A percentile compares a stretch with the other conserved stretches of the same genome.
Conservation (phyloP, 1,140 invertebrate species). For the Plodia interpunctella region DNA sequence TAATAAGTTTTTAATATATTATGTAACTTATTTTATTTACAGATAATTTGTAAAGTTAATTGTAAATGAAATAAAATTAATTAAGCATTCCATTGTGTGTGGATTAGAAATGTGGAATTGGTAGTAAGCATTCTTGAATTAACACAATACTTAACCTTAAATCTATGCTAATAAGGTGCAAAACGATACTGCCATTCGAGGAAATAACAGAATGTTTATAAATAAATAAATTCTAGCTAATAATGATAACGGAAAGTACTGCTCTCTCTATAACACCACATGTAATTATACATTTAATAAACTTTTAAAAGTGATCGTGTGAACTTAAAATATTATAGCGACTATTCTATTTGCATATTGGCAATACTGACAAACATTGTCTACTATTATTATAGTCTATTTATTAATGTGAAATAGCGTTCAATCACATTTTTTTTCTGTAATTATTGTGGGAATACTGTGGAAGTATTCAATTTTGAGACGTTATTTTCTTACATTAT, state of each 20-base stretch:
- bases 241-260: conserved; percentile 43
- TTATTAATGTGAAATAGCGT: too few relatives aligned
- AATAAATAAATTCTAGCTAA: conserved; percentile 24
- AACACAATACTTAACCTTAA: conserved; percentile 31
- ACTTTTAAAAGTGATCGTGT: conserved; percentile 23
- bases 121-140: conserved; percentile 27
- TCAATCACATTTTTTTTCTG: background rate
- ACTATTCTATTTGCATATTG: too few relatives aligned
- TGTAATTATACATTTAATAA: conserved; percentile 30
- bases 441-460: background rate
- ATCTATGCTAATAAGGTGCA: conserved; percentile 49
- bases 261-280: conserved; percentile 55
- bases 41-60: conserved; percentile 27
- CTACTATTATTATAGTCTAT: too few relatives aligned
- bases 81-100: conserved; percentile 63
- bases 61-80: conserved; percentile 32
- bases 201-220: conserved; percentile 26
- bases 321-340: background rate
- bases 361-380: too few relatives aligned
- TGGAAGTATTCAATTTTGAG: background rate
- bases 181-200: conserved; percentile 55
- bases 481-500: too few relatives aligned
- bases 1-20: conserved; percentile 18
- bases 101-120: conserved; percentile 46
- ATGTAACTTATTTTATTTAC: conserved; percentile 26